phyloP scores from a whole-genome alignment of 2,113 vertebrate genomes.

The Petrocephalus zakoni region DNA sequence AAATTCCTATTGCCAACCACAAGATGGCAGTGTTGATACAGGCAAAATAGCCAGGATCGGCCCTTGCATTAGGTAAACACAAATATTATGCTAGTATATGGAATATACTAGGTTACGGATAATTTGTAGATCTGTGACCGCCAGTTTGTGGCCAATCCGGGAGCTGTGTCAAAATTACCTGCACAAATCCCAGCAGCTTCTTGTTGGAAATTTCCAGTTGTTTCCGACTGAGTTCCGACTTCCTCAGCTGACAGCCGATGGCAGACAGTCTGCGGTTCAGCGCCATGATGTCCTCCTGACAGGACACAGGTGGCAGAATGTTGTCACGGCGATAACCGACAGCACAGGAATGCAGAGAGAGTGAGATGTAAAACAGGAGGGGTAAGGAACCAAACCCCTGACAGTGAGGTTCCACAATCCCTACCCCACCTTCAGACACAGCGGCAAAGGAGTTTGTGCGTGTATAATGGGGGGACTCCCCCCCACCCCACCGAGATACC shows the following conservation, averaged over 20 bases:
- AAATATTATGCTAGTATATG: background rate
- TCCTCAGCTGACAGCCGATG: constrained; percentile 67
- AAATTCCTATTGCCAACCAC: background rate
- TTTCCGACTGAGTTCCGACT: constrained; percentile 72
- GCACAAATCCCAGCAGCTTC: constrained; percentile 76
- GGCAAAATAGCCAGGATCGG: background rate
- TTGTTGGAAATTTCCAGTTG: constrained; percentile 78
- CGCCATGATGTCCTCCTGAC: constrained; percentile 63
- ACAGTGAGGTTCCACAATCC: background rate
- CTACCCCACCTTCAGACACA: background rate
- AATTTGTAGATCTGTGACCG: background rate
- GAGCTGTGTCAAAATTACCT: constrained; percentile 53
- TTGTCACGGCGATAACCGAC: background rate
- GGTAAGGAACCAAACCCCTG: background rate
- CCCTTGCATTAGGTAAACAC: background rate
- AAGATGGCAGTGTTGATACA: constrained; percentile 14
- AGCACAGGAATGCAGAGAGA: background rate
- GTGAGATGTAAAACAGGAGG: background rate
- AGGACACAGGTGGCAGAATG: constrained; percentile 4
- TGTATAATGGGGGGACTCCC: background rate
- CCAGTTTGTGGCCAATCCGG: background rate
- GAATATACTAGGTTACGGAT: background rate
- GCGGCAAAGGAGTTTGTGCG: background rate
- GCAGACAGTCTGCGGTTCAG: constrained; percentile 63
- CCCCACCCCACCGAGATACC: background rate